Conservation (phyloP, 2,113 vertebrate genomes). For the Nyctereutes procyonoides region DNA sequence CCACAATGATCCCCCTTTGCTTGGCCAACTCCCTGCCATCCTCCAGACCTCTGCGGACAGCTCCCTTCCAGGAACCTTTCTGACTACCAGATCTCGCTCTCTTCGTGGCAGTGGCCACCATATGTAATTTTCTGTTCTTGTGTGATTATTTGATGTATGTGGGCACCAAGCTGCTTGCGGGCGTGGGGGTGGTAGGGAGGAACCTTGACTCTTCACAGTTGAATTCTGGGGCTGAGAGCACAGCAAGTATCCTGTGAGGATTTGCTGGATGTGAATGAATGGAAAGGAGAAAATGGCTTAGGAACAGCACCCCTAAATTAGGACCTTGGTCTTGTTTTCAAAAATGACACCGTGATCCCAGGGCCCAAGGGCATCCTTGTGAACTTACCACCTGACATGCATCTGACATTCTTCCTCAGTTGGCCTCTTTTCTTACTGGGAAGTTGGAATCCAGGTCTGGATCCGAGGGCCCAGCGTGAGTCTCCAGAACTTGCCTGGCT, state of each 20-base stretch:
- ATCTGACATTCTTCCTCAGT: not conserved
- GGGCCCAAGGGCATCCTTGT: not conserved
- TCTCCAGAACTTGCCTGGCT: not conserved
- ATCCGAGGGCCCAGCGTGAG: not conserved
- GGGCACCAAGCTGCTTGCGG: not conserved
- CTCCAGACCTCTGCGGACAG: not conserved
- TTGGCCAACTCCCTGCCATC: not conserved
- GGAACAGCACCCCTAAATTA: not conserved
- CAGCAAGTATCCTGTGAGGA: not conserved
- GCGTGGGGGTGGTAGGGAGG: not conserved
- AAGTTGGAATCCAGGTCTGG: constrained; percentile 34
- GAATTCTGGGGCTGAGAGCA: not conserved
- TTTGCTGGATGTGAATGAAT: not conserved
- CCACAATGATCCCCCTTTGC: not conserved
- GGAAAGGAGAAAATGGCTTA: not conserved
- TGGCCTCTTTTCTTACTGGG: not conserved
- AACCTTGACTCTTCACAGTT: not conserved
- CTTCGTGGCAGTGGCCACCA: not conserved
- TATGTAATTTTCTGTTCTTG: not conserved
- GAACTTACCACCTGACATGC: not conserved
- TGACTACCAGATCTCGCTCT: not conserved
- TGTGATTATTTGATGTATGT: not conserved
- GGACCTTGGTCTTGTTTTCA: not conserved
- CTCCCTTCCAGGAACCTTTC: not conserved
- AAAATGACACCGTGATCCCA: not conserved